Evolutionary conservation across 2,797 vertebrate genomes (phyloP), one percentile per base, ranked within the genome.

Genomic region (Sylvia borin): DNA sequence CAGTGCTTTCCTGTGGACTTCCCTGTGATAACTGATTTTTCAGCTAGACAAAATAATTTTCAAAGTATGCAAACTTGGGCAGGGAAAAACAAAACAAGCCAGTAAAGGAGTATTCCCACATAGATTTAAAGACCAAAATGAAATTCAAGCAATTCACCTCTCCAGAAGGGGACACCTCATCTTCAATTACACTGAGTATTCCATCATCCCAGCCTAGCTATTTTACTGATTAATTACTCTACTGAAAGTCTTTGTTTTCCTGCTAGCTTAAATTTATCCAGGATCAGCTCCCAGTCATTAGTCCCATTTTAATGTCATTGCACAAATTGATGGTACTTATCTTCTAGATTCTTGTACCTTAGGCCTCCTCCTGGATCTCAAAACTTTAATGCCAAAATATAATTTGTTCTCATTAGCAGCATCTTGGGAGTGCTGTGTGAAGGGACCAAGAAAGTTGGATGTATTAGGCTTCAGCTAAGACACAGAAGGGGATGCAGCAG

Each of bases 281-380:
- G 50, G 53, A 79, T 85, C 61, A 91, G 65, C 20, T 92, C 70
- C 61, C 31, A 22, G 67, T 67, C 66, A 82, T 88, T 81, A 60
- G 66, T 7, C 18, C 20, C 36, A 40, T 92, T 88, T 91, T 67
- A 94, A 94, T 85, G 88, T 81, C 87, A 73, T 36, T 91, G 83
- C 64, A 90, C 71, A 94, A 81, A 93, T 51, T 73, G 85, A 68
- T 81, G 75, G 34, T 18, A 71, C 50, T 25, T 4, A 3, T 73
- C 24, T 86, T 75, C 70, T 58, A 66, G 48, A 92, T 85, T 84
- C 64, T 73, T 47, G 22, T 67, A 79, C 67, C 16, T 71, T 50
- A 82, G 53, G 36, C 64, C 32, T 90, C 55, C 38, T 57, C 7
- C 20, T 88, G 34, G 31, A 54, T 82, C 58, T 93, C 36, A 73